These are phyloP conservation scores for Drosophila kambysellisi DNA, from an alignment of 2,888 invertebrate genomes.

Conservation along the genomic window DNA sequence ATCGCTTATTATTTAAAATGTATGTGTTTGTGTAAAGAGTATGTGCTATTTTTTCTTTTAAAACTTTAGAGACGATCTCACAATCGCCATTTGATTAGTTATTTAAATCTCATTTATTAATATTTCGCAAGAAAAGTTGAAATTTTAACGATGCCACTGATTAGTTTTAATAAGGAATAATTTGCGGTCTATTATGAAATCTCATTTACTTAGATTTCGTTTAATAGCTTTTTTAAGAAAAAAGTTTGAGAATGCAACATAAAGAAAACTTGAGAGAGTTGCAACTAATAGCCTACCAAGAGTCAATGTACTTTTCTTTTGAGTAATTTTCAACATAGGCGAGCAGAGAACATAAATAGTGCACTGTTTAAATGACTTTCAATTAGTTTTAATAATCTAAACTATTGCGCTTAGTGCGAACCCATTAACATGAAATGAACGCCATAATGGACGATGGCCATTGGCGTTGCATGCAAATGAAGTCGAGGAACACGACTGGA, in stretches of 20 bases:
- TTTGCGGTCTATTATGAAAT: background rate
- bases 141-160: background rate
- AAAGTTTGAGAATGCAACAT: background rate
- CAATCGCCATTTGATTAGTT: background rate
- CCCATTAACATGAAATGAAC: slow-evolving; percentile 71
- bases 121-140: background rate
- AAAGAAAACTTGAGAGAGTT: background rate
- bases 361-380: slow-evolving; percentile 73
- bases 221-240: background rate
- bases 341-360: slow-evolving; percentile 42
- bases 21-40: background rate
- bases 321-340: background rate
- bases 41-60: background rate
- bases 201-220: background rate
- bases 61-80: background rate
- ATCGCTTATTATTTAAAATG: slow-evolving; percentile 4
- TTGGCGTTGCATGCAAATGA: slow-evolving; percentile 71
- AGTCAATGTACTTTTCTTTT: background rate
- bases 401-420: slow-evolving; percentile 71
- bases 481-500: slow-evolving; percentile 29
- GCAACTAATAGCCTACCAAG: background rate
- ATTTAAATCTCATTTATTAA: background rate
- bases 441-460: slow-evolving; percentile 53
- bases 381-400: slow-evolving; percentile 76
- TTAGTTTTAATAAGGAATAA: background rate